Evolutionary conservation across 30 jellyfish, hydroid and myxozoan genomes (phyloP).

Genomic region (Nemopilema nomurai): DNA sequence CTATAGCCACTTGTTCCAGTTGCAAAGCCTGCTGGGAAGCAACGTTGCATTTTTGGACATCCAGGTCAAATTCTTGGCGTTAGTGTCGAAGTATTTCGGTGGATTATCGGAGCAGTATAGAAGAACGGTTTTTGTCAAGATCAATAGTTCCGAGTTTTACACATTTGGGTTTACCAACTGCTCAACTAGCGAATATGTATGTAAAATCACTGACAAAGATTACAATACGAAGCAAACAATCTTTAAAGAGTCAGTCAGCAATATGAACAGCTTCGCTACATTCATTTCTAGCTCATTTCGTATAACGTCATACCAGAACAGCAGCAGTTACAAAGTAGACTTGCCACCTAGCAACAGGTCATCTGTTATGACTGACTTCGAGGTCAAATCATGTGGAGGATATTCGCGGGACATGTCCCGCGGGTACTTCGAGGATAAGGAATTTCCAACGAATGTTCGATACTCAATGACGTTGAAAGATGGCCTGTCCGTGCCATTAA

Average conservation of each 20-base stretch:
- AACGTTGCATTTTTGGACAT: conserved; percentile 64
- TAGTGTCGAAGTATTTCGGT: conserved; percentile 43
- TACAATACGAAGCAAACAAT: conserved; percentile 10
- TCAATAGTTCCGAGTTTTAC: conserved; percentile 5
- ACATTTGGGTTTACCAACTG: conserved; percentile 42
- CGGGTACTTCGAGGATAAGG: conserved; percentile 6
- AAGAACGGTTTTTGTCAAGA: conserved; percentile 10
- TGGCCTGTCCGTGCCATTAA: conserved; percentile 13
- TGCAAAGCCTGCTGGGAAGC: conserved; percentile 48
- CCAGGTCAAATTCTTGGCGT: conserved; percentile 50
- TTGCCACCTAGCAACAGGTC: conserved; percentile 41
- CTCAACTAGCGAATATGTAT: conserved; percentile 19
- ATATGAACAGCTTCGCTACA: conserved; percentile 43
- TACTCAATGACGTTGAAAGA: conserved; percentile 19
- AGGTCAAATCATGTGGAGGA: conserved; percentile 62
- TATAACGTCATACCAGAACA: conserved; percentile 33
- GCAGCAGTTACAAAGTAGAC: conserved; percentile 24
- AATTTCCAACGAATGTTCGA: background rate
- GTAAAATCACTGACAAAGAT: conserved; percentile 8
- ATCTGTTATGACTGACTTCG: conserved; percentile 31
- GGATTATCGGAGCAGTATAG: conserved; percentile 9
- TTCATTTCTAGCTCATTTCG: conserved; percentile 33
- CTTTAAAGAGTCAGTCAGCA: conserved; percentile 17
- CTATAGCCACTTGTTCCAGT: conserved; percentile 44
- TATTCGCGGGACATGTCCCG: conserved; percentile 35